phyloP scores from a whole-genome alignment of 2,797 vertebrate species.

The Taenioides sp. region DNA sequence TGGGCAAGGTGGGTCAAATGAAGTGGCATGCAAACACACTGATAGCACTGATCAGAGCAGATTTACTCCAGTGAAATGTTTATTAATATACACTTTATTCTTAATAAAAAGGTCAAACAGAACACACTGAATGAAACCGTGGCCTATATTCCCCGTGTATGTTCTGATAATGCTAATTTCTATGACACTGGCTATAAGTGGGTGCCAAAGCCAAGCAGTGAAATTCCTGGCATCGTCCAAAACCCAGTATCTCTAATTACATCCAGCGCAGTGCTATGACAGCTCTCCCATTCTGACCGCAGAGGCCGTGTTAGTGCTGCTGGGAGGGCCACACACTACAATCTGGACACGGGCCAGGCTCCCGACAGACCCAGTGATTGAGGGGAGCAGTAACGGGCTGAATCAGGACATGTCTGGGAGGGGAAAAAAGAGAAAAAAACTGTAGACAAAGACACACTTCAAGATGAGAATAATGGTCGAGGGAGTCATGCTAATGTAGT shows the following conservation, averaged over 20 bases:
- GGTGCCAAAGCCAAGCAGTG: conserved; percentile 12
- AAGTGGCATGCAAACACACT: not conserved
- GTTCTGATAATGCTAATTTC: not conserved
- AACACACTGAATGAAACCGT: not conserved
- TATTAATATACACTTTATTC: no score
- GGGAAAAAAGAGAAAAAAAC: conserved; percentile 6
- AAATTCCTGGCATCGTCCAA: conserved; percentile 14
- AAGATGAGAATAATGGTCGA: conserved; percentile 26
- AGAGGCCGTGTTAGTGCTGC: conserved; percentile 21
- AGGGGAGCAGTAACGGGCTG: conserved; percentile 49
- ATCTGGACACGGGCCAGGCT: conserved; percentile 62
- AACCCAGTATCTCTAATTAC: conserved; percentile 24
- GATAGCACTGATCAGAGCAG: not conserved
- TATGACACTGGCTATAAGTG: not conserved
- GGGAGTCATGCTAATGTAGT: conserved; percentile 66
- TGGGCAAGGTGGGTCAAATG: not conserved
- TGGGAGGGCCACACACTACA: conserved; percentile 13
- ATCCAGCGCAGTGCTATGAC: conserved; percentile 31
- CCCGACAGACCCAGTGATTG: conserved; percentile 68
- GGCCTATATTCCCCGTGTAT: not conserved
- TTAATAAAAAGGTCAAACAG: not conserved
- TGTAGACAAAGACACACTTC: conserved; percentile 70
- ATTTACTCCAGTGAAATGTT: not conserved
- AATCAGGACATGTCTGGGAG: conserved; percentile 45
- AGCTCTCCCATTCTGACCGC: conserved; percentile 34